Percentiles rank a stretch among this genome's conserved stretches.
phyloP scores from a whole-genome alignment of 1,140 invertebrate species.

The Drosophila virilis region DNA sequence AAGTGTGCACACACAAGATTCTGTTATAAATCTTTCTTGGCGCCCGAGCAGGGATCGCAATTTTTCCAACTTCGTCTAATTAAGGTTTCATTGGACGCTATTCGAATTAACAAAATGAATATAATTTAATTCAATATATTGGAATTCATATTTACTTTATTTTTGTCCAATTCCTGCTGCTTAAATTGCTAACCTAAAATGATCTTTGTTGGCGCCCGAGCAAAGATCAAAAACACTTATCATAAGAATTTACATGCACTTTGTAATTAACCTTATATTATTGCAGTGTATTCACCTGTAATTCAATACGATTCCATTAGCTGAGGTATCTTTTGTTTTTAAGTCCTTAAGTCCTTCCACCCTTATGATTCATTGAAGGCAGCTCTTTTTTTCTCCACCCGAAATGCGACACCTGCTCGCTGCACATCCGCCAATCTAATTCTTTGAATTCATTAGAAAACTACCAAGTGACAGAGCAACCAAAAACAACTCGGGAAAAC shows the following conservation, averaged over 20 bases:
- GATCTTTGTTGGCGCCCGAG: background rate
- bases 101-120: background rate
- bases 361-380: slow-evolving; percentile 19
- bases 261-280: background rate
- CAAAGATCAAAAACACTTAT: background rate
- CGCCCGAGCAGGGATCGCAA: too few species aligned
- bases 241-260: too few species aligned
- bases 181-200: background rate
- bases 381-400: background rate
- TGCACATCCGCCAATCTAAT: slow-evolving; percentile 26
- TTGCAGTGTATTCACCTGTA: background rate
- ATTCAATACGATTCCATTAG: background rate
- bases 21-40: background rate
- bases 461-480: slow-evolving; percentile 8
- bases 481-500: slow-evolving; percentile 15
- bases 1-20: too few species aligned
- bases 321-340: background rate
- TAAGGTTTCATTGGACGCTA: background rate
- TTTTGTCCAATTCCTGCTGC: background rate
- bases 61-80: background rate
- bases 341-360: background rate
- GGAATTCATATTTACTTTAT: background rate
- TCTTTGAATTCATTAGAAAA: slow-evolving; percentile 43
- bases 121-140: background rate
- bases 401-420: slow-evolving; percentile 35